Base-by-base conservation (phyloP, 2,888 invertebrate genomes). In the Ormyrus pomaceus region DNA sequence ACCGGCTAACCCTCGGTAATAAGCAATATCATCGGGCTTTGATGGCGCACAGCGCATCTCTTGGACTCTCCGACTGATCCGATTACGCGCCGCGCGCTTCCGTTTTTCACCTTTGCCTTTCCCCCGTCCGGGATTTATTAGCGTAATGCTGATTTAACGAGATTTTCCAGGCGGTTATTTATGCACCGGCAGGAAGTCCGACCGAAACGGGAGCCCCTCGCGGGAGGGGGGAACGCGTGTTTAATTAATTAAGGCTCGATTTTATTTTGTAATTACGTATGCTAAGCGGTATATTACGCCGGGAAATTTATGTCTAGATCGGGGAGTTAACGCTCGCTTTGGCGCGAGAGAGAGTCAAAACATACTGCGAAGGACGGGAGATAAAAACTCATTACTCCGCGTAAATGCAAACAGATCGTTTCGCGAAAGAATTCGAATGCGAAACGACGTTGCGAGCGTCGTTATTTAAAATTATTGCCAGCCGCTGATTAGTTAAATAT, bases 1-100 rank as follows among this genome's bases (percentile, higher is more conserved):
- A 51, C 64, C 1, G 70, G 58, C 48, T 65, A 58, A 77, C 58
- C 70, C 64, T 5, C 62, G 58, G 64, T 65, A 77, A 77, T 77
- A 64, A 64, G 70, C 62, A 34, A 65, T 58, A 58, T 71, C 64
- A 61, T 48, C 53, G 61, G 19, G 9, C 53, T 61, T 70, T 45
- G 8, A 19, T 13, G 46, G 2, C 0, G 62, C 58, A 8, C 46
- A n/a, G 1, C 19, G 34, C 34, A 4, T 34, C 34, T n/a, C 10
- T 46, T 65, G 64, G 13, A 58, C 10, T 71, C 71, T 65, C 55
- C 45, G 9, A 10, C 8, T 64, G 51, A 64, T 58, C 13, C 46
- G 45, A 66, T 66, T 59, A 74, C 7, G 3, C 34, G 10, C n/a
- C 10, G 34, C 34, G 1, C 34, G 1, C 53, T 11, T 48, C 5